Base-by-base conservation (phyloP, 2,113 vertebrate species). In the Scartelaos histophorus region DNA sequence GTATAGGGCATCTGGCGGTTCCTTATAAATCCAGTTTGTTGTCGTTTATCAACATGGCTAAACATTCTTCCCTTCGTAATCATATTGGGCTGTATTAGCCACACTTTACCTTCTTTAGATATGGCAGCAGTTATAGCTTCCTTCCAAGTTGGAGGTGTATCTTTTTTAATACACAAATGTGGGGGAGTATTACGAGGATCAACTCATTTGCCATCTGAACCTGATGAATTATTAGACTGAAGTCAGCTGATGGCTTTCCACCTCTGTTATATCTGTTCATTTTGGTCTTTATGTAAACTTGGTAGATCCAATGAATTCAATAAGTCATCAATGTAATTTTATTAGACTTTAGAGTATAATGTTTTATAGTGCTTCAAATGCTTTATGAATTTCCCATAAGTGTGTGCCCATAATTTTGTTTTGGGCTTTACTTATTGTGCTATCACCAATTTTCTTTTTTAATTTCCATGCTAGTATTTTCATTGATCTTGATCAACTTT, bases 21-120 rank as follows among this genome's bases (percentile, higher is more conserved):
- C 25, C 56, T 58, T 58, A 58, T 58, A 58, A 68, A 70, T 7
- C 69, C 69, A 35, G 47, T 46, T 16, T 70, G 53, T 70, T 19
- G 43, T 60, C 46, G 46, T 70, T 19, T 60, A 70, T 70, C 21
- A 60, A 7, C 3, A 1, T 60, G 3, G 35, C 12, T 45, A 19
- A 5, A 22, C 60, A 60, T 21, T 19, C 21, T 15, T 46, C 54
- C 45, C 45, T 12, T 24, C 22, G 21, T 24, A n/a, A n/a, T n/a
- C n/a, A 66, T 45, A 66, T 56, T 45, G n/a, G 21, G 16, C 70
- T 22, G 5, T 19, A 73, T 25, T 29, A 73, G 1, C 34, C 29
- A 56, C 51, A 66, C 53, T 34, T 70, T 70, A 29, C 54, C 68
- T 58, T 70, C 53, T 16, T 70, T 70, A 13, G 53, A 38, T 10